Conservation (phyloP, 92 coral and sea anemone genomes). For the Muricea muricata region DNA sequence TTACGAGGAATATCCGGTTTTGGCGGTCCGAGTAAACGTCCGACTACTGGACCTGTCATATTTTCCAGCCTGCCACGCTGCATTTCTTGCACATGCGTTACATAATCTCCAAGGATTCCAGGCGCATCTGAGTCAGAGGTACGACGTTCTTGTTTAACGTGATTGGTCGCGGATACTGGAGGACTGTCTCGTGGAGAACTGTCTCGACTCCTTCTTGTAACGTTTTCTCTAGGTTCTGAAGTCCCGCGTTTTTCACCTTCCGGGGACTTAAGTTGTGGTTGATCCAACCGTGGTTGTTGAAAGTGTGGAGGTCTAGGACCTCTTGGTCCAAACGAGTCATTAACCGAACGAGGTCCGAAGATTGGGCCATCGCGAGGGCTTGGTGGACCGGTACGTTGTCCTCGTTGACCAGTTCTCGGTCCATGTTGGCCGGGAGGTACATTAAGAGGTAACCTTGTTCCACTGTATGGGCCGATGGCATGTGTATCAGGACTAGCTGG, state of each 20-base stretch:
- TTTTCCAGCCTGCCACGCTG: slow-evolving; percentile 9
- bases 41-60: background rate
- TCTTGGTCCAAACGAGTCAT: slow-evolving; percentile 26
- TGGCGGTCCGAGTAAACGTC: background rate
- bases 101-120: slow-evolving; percentile 38
- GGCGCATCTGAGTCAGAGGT: slow-evolving; percentile 35
- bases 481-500: background rate
- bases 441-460: too few relatives aligned
- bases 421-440: background rate
- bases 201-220: background rate
- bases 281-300: slow-evolving; percentile 11
- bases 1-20: background rate
- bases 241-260: slow-evolving; percentile 17
- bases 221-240: background rate
- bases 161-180: background rate
- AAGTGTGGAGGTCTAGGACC: slow-evolving; percentile 36
- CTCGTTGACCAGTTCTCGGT: background rate
- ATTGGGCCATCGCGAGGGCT: background rate
- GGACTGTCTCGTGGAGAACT: slow-evolving; percentile 21
- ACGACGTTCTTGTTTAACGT: slow-evolving; percentile 19
- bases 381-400: background rate
- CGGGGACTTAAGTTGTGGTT: background rate
- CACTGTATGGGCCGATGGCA: too few relatives aligned
- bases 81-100: slow-evolving; percentile 13
- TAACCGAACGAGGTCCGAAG: slow-evolving; percentile 27